These are phyloP conservation scores for Volucella zonaria DNA, from an alignment of 2,888 invertebrate species.

Conservation along the genomic window DNA sequence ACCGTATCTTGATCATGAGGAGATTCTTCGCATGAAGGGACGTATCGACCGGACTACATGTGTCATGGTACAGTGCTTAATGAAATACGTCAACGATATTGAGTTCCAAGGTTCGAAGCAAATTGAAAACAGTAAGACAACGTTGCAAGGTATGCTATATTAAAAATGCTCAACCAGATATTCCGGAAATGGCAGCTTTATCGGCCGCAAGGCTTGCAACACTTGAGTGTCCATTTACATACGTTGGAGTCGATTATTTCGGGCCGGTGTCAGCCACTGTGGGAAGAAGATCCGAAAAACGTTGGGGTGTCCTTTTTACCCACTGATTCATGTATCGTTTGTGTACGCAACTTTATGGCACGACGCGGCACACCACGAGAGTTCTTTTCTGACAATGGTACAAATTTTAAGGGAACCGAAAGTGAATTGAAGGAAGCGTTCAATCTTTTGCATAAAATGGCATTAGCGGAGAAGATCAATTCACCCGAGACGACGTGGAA, in stretches of 20 bases:
- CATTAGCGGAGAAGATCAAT: conserved; percentile 33
- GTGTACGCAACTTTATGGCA: conserved; percentile 56
- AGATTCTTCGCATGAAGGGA: conserved; percentile 11
- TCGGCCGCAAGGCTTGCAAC: neutral
- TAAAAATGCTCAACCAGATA: neutral
- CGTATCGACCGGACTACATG: conserved; percentile 1
- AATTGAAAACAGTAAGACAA: neutral
- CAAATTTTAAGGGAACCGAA: conserved; percentile 65
- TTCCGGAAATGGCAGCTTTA: neutral
- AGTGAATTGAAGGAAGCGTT: conserved; percentile 38
- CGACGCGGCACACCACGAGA: conserved; percentile 58
- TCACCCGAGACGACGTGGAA: conserved; percentile 2
- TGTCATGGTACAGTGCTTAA: conserved; percentile 1
- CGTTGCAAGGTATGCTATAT: neutral
- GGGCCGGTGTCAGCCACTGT: neutral
- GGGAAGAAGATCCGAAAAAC: no score
- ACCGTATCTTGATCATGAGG: neutral
- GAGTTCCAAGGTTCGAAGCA: neutral
- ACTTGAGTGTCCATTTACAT: conserved; percentile 2
- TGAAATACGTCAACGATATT: neutral
- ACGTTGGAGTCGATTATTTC: neutral
- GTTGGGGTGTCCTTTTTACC: neutral
- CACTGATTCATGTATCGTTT: no score
- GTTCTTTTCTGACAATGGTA: conserved; percentile 65
- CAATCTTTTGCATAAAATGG: neutral